phyloP scores from a whole-genome alignment of 2,888 invertebrate species.

The Aspidiotus destructor region DNA sequence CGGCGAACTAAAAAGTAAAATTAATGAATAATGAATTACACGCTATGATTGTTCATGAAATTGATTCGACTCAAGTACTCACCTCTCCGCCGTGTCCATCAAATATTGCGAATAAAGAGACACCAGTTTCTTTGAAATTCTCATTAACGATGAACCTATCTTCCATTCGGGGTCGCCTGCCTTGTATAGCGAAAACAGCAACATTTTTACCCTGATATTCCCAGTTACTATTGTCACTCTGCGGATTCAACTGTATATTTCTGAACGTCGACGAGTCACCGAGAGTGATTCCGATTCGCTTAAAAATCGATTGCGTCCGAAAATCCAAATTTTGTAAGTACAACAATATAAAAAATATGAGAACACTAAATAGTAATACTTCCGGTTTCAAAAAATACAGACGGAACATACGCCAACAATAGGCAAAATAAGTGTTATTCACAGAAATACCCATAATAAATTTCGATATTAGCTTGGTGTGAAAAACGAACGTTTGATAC shows the following conservation, averaged over 20 bases:
- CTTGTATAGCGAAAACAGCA: constrained; percentile 83
- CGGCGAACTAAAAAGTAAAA: constrained; percentile 57
- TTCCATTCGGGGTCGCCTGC: constrained; percentile 84
- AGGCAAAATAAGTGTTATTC: constrained; percentile 58
- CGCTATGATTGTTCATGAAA: background rate
- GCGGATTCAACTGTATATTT: constrained; percentile 36
- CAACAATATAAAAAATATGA: constrained; percentile 61
- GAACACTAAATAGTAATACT: constrained; percentile 60
- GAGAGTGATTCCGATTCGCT: constrained; percentile 35
- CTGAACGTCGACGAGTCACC: constrained; percentile 28
- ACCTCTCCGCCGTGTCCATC: constrained; percentile 92
- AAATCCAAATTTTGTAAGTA: constrained; percentile 74
- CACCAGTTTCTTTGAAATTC: constrained; percentile 72
- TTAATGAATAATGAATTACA: background rate
- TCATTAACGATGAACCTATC: constrained; percentile 83
- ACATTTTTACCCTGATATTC: constrained; percentile 63
- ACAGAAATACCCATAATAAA: constrained; percentile 67
- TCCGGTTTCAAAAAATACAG: constrained; percentile 71
- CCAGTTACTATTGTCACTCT: constrained; percentile 53
- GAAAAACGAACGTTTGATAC: constrained; percentile 76
- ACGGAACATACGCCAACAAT: constrained; percentile 69
- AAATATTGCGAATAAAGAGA: constrained; percentile 83
- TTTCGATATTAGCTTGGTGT: constrained; percentile 75
- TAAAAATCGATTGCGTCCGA: constrained; percentile 46
- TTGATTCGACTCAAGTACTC: constrained; percentile 35